Evolutionary conservation across 2,797 vertebrate species (phyloP).

Genomic region (Knipowitschia caucasica): DNA sequence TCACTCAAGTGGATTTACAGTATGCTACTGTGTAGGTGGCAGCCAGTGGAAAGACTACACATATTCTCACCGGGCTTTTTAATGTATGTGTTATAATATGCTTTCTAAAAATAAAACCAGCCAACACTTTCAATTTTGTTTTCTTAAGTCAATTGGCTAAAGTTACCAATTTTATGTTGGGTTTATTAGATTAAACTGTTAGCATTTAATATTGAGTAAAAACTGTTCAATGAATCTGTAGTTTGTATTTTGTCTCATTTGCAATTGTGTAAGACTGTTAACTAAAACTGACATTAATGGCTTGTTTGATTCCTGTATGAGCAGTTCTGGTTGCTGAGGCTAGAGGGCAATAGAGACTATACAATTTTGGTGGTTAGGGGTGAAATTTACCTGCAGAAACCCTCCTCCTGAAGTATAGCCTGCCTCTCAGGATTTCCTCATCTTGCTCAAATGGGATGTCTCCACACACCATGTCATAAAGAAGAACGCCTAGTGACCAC

Average conservation of each 20-base stretch:
- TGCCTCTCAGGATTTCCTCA: conserved; percentile 90
- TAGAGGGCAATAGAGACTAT: conserved; percentile 54
- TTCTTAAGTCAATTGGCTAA: background rate
- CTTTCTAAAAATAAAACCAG: background rate
- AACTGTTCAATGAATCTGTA: too few species aligned
- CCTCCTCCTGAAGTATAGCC: conserved; percentile 91
- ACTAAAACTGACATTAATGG: too few species aligned
- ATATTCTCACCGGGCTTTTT: conserved; percentile 15
- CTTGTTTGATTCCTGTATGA: background rate
- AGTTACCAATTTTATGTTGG: background rate
- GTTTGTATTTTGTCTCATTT: too few species aligned
- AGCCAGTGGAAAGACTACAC: conserved; percentile 16
- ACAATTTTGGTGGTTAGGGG: conserved; percentile 5
- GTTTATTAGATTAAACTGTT: background rate
- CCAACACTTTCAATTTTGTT: background rate
- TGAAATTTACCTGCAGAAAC: conserved; percentile 83
- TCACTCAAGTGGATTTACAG: conserved; percentile 20
- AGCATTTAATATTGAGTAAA: too few species aligned
- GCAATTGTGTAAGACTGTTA: too few species aligned
- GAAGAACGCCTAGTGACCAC: conserved; percentile 94
- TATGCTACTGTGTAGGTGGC: conserved; percentile 7
- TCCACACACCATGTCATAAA: conserved; percentile 97
- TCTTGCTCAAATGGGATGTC: conserved; percentile 98
- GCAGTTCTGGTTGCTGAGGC: conserved; percentile 33
- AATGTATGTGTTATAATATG: conserved; percentile 3